phyloP scores from a whole-genome alignment of 2,797 vertebrate species.

The Sebastes diploproa region DNA sequence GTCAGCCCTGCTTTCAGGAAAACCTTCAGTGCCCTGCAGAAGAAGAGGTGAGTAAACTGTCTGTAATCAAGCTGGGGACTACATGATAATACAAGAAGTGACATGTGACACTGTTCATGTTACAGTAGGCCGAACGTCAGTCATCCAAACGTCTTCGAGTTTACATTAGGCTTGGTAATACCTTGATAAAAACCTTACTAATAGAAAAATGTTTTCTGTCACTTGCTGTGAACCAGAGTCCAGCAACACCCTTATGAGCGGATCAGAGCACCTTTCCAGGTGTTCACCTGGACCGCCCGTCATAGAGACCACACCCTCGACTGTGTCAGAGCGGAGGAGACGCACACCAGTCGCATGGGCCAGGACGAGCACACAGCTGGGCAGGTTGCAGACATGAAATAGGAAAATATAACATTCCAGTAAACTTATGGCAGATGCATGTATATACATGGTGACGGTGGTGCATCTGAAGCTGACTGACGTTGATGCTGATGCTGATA shows the following conservation, averaged over 20 bases:
- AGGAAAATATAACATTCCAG: background rate
- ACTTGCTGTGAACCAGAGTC: constrained; percentile 77
- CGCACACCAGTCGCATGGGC: constrained; percentile 88
- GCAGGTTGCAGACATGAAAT: constrained; percentile 82
- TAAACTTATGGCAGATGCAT: background rate
- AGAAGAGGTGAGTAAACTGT: constrained; percentile 85
- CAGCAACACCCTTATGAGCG: constrained; percentile 92
- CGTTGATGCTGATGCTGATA: background rate
- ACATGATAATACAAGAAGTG: background rate
- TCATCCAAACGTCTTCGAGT: background rate
- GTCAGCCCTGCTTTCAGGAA: constrained; percentile 96
- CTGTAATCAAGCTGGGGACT: background rate
- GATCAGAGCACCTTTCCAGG: constrained; percentile 93
- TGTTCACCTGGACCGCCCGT: constrained; percentile 93
- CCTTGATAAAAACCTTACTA: background rate
- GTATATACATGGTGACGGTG: background rate
- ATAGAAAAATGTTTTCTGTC: background rate
- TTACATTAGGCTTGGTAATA: background rate
- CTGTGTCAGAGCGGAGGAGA: constrained; percentile 91
- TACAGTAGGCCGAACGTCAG: background rate
- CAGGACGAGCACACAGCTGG: constrained; percentile 93
- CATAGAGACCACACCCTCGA: constrained; percentile 90
- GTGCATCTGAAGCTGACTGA: background rate
- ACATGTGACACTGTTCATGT: background rate
- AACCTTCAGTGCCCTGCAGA: constrained; percentile 90